A percentile compares a stretch with the other conserved stretches of the same genome.
Evolutionary conservation across 2,888 invertebrate genomes (phyloP).

Genomic region (Clusia tigrina): DNA sequence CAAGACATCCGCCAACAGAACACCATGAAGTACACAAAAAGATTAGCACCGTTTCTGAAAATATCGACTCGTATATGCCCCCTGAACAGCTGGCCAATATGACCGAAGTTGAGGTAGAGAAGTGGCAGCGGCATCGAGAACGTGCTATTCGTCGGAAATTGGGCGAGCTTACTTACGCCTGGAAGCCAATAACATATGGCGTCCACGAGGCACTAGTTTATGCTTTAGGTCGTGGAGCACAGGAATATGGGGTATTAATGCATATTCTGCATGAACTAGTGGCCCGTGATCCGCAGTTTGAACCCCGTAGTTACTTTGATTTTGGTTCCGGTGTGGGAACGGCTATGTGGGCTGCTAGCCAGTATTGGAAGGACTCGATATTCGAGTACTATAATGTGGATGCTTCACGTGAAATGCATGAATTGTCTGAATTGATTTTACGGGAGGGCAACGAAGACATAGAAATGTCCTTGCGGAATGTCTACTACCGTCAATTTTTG

Average conservation of each 20-base stretch:
- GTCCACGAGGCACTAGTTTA: conserved; percentile 73
- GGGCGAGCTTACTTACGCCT: conserved; percentile 73
- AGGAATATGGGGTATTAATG: conserved; percentile 77
- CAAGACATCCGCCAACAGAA: conserved; percentile 74
- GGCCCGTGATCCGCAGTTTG: conserved; percentile 71
- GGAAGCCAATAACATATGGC: conserved; percentile 78
- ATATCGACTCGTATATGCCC: conserved; percentile 51
- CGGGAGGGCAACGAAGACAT: conserved; percentile 73
- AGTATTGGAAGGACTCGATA: conserved; percentile 75
- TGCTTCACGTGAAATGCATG: conserved; percentile 81
- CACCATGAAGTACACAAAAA: conserved; percentile 51
- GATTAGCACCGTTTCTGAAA: conserved; percentile 47
- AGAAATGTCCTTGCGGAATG: conserved; percentile 68
- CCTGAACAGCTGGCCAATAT: conserved; percentile 43
- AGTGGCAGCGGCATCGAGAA: conserved; percentile 66
- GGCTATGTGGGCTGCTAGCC: conserved; percentile 83
- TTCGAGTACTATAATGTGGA: conserved; percentile 89
- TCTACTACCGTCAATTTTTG: conserved; percentile 82
- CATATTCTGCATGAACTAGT: conserved; percentile 80
- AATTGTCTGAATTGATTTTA: conserved; percentile 77
- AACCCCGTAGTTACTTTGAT: conserved; percentile 82
- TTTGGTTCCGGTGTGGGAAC: conserved; percentile 93
- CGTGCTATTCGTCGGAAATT: conserved; percentile 68
- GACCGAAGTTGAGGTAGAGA: conserved; percentile 58
- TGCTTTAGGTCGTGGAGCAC: conserved; percentile 73